A percentile compares a stretch with the other conserved stretches of the same genome.
phyloP scores from a whole-genome alignment of 2,888 invertebrate species.

The Imbricaverruca yamaguchii region DNA sequence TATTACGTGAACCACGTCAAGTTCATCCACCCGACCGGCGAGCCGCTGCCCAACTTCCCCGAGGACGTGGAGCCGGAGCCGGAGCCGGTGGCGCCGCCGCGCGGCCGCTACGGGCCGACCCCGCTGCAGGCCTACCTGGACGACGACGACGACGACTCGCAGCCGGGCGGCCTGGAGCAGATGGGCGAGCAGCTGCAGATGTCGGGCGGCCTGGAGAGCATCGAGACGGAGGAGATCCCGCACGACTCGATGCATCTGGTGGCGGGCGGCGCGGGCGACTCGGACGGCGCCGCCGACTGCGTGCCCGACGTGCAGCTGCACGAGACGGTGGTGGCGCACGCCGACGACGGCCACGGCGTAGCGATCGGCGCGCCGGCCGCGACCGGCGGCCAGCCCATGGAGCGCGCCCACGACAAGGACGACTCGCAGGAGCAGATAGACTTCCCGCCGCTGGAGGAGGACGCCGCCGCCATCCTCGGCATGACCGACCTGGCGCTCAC shows the following conservation, averaged over 20 bases:
- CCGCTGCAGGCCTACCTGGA: constrained; percentile 11
- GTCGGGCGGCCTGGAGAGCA: constrained; percentile 4
- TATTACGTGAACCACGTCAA: constrained; percentile 37
- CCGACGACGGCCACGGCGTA: constrained; percentile 3
- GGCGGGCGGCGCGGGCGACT: neutral
- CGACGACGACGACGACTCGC: constrained; percentile 13
- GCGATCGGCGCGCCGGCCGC: neutral
- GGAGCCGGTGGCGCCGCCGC: constrained; percentile 21
- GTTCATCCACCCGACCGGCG: constrained; percentile 36
- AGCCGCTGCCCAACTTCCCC: constrained; percentile 21
- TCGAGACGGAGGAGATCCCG: constrained; percentile 21
- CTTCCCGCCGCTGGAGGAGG: constrained; percentile 21
- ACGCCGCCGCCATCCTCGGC: constrained; percentile 21
- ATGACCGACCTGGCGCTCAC: constrained; percentile 10
- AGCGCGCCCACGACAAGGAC: neutral
- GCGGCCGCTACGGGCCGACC: constrained; percentile 16
- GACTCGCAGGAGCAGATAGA: neutral
- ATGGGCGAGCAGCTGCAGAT: neutral
- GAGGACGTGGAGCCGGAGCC: constrained; percentile 22
- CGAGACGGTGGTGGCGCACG: constrained; percentile 7
- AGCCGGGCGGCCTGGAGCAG: neutral
- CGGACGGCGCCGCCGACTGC: neutral
- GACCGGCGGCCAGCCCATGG: neutral
- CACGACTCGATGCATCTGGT: constrained; percentile 21
- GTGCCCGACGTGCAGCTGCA: neutral